A percentile compares a stretch with the other conserved stretches of the same genome.
Conservation (phyloP, 1,140 invertebrate species). For the Colletes gigas region DNA sequence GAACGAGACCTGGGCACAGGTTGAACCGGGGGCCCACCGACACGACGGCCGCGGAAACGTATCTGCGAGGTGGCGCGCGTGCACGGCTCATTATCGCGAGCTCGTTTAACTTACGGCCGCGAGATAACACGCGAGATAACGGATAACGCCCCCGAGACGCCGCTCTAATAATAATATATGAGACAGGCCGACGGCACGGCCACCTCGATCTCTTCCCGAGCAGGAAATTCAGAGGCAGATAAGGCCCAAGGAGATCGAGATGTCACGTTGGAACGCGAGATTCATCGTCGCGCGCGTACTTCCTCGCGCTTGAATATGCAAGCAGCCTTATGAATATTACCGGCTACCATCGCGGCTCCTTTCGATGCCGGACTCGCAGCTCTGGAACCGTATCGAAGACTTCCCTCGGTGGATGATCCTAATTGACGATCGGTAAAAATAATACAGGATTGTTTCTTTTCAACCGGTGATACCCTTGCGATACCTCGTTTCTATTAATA, state of each 20-base stretch:
- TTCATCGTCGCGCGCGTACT: slow-evolving; percentile 24
- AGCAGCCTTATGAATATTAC: slow-evolving; percentile 2
- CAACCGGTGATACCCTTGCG: too few relatives aligned
- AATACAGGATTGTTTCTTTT: too few relatives aligned
- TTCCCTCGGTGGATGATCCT: not conserved
- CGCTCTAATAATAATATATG: slow-evolving; percentile 43
- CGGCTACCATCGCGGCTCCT: not conserved
- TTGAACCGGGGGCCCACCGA: slow-evolving; percentile 13
- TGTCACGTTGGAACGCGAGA: slow-evolving; percentile 45
- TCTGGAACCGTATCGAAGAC: not conserved
- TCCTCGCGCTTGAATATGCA: slow-evolving; percentile 29
- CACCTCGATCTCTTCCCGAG: slow-evolving; percentile 29
- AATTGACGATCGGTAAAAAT: too few relatives aligned
- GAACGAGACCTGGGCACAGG: slow-evolving; percentile 47
- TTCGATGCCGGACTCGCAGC: too few relatives aligned
- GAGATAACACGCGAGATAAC: slow-evolving; percentile 47
- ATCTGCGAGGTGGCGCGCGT: slow-evolving; percentile 1
- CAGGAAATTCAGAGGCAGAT: slow-evolving; percentile 45
- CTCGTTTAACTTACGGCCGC: slow-evolving; percentile 15
- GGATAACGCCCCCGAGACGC: slow-evolving; percentile 53
- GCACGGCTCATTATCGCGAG: slow-evolving; percentile 36
- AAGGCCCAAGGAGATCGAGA: slow-evolving; percentile 53
- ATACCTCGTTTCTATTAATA: too few relatives aligned
- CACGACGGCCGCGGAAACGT: not conserved
- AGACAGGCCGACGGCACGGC: not conserved